phyloP scores from a whole-genome alignment of 2,113 vertebrate species.

The Rhizomys pruinosus region DNA sequence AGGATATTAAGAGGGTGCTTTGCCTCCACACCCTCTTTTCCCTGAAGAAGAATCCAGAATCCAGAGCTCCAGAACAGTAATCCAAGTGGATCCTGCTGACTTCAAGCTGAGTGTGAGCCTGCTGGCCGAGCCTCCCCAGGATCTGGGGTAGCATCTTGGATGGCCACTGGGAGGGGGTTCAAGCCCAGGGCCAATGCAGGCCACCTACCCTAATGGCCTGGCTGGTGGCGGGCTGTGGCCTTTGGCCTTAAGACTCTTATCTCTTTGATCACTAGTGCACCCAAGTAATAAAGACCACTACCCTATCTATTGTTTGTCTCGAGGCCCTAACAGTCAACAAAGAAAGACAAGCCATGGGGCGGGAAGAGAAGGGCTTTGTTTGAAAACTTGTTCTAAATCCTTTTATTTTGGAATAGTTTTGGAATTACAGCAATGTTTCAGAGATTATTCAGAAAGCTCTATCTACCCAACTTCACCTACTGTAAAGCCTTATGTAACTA shows the following conservation, averaged over 20 bases:
- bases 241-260: constrained; percentile 29
- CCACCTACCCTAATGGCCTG: not conserved
- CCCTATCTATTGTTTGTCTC: not conserved
- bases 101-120: not conserved
- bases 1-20: constrained; percentile 67
- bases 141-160: not conserved
- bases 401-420: constrained; percentile 36
- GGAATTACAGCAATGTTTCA: constrained; percentile 23
- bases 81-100: not conserved
- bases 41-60: constrained; percentile 42
- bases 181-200: not conserved
- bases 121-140: not conserved
- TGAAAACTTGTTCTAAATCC: not conserved
- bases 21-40: not conserved
- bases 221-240: not conserved
- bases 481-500: not conserved
- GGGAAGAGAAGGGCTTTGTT: not conserved
- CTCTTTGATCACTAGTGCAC: constrained; percentile 37
- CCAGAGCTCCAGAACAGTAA: constrained; percentile 17
- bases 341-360: not conserved
- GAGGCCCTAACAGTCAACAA: not conserved
- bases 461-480: not conserved
- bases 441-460: not conserved
- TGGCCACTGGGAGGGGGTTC: not conserved
- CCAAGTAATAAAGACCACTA: constrained; percentile 35